These are phyloP conservation scores for Nasonia longicornis DNA, from an alignment of 1,140 invertebrate species.

Conservation along the genomic window DNA sequence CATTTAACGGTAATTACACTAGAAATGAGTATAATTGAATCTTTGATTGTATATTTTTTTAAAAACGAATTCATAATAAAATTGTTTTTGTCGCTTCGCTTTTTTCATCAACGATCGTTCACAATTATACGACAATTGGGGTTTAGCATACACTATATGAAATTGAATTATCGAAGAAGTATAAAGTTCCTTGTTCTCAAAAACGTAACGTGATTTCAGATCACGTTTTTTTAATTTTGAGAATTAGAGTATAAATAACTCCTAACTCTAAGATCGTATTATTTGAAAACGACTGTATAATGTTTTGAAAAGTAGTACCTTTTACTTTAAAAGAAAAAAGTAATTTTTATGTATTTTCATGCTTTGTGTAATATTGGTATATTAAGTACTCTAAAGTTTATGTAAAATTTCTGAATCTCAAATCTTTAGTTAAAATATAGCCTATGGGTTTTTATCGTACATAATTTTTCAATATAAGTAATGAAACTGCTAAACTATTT, in stretches of 20 bases:
- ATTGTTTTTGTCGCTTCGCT: conserved; percentile 5
- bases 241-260: conserved; percentile 16
- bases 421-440: conserved; percentile 27
- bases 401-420: neutral
- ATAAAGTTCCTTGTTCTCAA: conserved; percentile 22
- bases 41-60: neutral
- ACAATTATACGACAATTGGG: neutral
- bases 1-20: neutral
- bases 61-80: neutral
- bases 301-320: conserved; percentile 3
- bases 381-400: conserved; percentile 40
- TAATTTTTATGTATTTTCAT: conserved; percentile 27
- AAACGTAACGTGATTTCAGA: conserved; percentile 8
- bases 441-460: neutral
- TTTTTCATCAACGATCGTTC: conserved; percentile 9
- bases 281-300: conserved; percentile 27
- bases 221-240: neutral
- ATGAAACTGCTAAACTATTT: too few relatives aligned
- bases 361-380: conserved; percentile 9
- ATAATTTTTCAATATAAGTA: neutral
- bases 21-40: conserved; percentile 10
- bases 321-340: neutral
- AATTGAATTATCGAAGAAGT: conserved; percentile 19
- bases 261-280: conserved; percentile 15
- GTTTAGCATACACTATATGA: neutral